Conservation (phyloP, 2,888 invertebrate species). For the Parnassius glacialis region DNA sequence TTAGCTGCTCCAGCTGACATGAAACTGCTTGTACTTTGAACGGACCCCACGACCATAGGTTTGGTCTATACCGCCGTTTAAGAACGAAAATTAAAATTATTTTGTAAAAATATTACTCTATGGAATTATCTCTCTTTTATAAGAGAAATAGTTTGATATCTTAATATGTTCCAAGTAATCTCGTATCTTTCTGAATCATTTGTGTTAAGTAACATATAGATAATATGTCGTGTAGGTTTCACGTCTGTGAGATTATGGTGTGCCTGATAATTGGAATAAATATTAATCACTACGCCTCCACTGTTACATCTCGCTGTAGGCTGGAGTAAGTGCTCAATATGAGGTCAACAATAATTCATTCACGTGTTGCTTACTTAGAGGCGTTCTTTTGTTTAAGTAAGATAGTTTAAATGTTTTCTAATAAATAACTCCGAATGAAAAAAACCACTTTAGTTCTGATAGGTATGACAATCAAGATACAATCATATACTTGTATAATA, state of each 20-base stretch:
- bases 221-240: slow-evolving; percentile 20
- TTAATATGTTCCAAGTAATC: neutral
- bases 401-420: neutral
- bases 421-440: too few species aligned
- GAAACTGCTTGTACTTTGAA: too few species aligned
- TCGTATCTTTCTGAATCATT: slow-evolving; percentile 2
- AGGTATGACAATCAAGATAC: too few species aligned
- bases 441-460: too few species aligned
- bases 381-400: slow-evolving; percentile 5
- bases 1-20: too few species aligned
- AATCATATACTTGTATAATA: too few species aligned
- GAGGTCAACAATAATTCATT: slow-evolving; percentile 20
- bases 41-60: too few species aligned
- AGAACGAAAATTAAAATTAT: too few species aligned
- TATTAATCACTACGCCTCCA: slow-evolving; percentile 24
- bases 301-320: slow-evolving; percentile 19
- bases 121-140: neutral
- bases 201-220: slow-evolving; percentile 17
- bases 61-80: too few species aligned
- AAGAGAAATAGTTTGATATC: neutral
- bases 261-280: slow-evolving; percentile 21
- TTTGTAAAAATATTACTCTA: too few species aligned
- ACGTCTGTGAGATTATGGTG: slow-evolving; percentile 8
- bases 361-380: slow-evolving; percentile 16
- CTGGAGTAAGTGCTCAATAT: slow-evolving; percentile 8